Evolutionary conservation across 2,113 vertebrate species (phyloP).

Genomic region (Gila orcuttii): DNA sequence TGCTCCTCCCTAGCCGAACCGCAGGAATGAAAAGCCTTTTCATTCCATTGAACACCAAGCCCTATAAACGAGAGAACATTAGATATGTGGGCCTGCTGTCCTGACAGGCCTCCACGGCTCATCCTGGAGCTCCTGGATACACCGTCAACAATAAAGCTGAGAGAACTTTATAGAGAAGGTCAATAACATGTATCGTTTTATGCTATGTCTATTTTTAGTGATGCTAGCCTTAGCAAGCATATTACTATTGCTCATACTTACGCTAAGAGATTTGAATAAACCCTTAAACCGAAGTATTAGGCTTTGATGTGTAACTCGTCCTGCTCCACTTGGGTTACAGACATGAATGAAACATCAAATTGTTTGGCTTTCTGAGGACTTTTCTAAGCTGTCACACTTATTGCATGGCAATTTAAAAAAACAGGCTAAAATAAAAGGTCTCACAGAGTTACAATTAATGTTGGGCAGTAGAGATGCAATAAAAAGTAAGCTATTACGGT

Average conservation of each 20-base stretch:
- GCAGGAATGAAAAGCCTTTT: constrained; percentile 39
- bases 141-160: constrained; percentile 9
- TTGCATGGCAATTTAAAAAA: not conserved
- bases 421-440: not conserved
- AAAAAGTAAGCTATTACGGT: not conserved
- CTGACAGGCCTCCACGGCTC: not conserved
- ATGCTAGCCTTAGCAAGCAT: not conserved
- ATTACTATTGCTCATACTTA: not conserved
- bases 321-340: not conserved
- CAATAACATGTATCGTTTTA: constrained; percentile 39
- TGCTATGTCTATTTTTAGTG: not conserved
- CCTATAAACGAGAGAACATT: constrained; percentile 22
- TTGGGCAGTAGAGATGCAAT: not conserved
- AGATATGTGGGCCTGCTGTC: constrained; percentile 26
- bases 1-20: constrained; percentile 30
- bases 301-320: not conserved
- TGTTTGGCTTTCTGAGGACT: not conserved
- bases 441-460: not conserved
- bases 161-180: constrained; percentile 33
- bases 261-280: not conserved
- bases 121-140: constrained; percentile 31
- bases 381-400: not conserved
- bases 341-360: not conserved
- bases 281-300: not conserved
- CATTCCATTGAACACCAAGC: constrained; percentile 47